These are phyloP conservation scores for Poeciliopsis turneri DNA, from an alignment of 2,797 vertebrate genomes.

Conservation along the genomic window DNA sequence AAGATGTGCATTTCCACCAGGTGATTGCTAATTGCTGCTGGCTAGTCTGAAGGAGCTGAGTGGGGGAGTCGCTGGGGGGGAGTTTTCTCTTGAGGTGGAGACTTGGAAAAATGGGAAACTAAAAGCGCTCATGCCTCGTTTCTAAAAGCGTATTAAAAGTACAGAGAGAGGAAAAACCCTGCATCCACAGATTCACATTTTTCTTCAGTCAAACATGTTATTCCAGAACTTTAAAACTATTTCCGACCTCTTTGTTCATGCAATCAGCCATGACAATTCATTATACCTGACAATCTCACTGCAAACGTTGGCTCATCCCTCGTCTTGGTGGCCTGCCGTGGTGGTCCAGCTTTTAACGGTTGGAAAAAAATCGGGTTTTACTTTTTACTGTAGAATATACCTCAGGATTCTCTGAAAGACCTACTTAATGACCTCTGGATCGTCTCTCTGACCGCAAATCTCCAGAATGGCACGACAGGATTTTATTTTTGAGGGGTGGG, in stretches of 20 bases:
- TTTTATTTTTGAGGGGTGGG: slow-evolving; percentile 5
- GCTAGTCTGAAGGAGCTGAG: too few species aligned
- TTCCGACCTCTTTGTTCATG: neutral
- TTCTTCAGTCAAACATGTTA: neutral
- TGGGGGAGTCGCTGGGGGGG: too few species aligned
- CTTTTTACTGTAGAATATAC: neutral
- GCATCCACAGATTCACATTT: neutral
- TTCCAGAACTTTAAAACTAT: neutral
- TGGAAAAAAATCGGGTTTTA: neutral
- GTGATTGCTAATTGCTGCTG: too few species aligned
- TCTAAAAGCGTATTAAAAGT: neutral
- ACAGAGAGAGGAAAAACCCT: neutral
- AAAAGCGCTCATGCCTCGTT: neutral
- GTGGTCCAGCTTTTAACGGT: slow-evolving; percentile 6
- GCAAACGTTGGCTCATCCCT: neutral
- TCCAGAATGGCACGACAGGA: slow-evolving; percentile 37
- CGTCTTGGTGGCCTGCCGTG: neutral
- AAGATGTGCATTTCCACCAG: too few species aligned
- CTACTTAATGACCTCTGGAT: slow-evolving; percentile 11
- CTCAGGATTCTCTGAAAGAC: neutral
- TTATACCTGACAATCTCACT: neutral
- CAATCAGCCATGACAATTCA: neutral
- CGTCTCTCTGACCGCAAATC: slow-evolving; percentile 30
- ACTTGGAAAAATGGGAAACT: too few species aligned
- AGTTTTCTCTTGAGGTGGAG: too few species aligned